A percentile compares a stretch with the other conserved stretches of the same genome.
These are phyloP conservation scores for Melieria omissa DNA, from an alignment of 2,888 invertebrate species.

Conservation along the genomic window DNA sequence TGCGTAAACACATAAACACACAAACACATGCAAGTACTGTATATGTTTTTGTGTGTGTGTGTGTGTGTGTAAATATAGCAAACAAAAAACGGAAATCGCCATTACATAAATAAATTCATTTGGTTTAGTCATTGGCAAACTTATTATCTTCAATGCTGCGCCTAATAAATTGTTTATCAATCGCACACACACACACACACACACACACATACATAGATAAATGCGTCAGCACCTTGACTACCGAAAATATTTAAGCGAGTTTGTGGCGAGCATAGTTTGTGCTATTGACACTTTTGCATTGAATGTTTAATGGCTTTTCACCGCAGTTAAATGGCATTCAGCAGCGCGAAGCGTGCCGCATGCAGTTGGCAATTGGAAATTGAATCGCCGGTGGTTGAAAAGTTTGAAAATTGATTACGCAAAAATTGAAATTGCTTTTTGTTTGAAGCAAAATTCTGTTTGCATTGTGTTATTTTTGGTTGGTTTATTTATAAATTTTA, in stretches of 20 bases:
- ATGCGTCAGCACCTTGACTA: not conserved
- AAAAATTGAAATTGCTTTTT: constrained; percentile 20
- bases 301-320: constrained; percentile 11
- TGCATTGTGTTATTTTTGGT: not conserved
- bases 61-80: not conserved
- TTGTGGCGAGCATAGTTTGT: not conserved
- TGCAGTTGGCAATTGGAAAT: no score
- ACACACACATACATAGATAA: not conserved
- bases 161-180: not conserved
- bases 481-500: not conserved
- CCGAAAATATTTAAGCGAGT: not conserved
- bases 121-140: no score
- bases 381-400: not conserved
- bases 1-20: not conserved
- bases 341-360: not conserved
- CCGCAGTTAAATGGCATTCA: not conserved
- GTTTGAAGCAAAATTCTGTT: not conserved
- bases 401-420: constrained; percentile 33
- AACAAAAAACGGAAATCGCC: not conserved
- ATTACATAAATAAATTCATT: no score
- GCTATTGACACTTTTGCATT: not conserved
- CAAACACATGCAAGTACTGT: not conserved
- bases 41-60: not conserved
- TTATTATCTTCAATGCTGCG: not conserved
- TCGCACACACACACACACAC: not conserved